Conservation (phyloP, 2,113 vertebrate genomes). For the Cololabis saira region DNA sequence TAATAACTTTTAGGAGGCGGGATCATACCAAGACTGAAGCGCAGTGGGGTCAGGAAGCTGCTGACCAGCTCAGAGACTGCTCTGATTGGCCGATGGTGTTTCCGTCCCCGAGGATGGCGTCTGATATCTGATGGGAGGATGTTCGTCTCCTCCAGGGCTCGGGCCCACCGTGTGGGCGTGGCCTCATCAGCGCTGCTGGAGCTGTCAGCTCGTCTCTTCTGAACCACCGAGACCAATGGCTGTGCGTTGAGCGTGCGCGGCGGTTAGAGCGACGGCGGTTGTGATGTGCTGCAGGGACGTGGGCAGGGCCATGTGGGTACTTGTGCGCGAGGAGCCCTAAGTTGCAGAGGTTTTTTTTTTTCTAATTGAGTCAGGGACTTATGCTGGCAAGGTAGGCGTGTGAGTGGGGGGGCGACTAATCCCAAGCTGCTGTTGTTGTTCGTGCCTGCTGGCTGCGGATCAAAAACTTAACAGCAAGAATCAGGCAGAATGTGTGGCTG, state of each 20-base stretch:
- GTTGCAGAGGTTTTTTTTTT: conserved; percentile 77
- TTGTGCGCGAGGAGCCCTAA: conserved; percentile 73
- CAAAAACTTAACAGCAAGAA: conserved; percentile 78
- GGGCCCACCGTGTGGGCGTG: conserved; percentile 13
- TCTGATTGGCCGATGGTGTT: no score
- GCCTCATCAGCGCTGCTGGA: conserved; percentile 31
- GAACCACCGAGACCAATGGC: conserved; percentile 58
- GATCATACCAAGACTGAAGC: no score
- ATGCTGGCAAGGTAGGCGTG: conserved; percentile 77
- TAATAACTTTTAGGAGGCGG: no score
- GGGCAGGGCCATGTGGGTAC: conserved; percentile 69
- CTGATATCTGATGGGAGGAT: conserved; percentile 55
- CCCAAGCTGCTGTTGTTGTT: conserved; percentile 79
- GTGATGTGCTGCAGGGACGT: conserved; percentile 69
- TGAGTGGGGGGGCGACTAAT: conserved; percentile 75
- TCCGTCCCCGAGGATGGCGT: conserved; percentile 15
- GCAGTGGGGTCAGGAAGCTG: no score
- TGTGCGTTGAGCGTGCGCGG: conserved; percentile 37
- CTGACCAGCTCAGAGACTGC: not conserved
- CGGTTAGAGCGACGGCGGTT: conserved; percentile 50
- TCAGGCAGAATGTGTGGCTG: conserved; percentile 75
- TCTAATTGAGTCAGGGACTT: conserved; percentile 82
- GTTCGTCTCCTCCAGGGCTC: conserved; percentile 34
- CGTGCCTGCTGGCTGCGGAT: conserved; percentile 78
- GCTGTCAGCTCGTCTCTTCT: conserved; percentile 38